Base-by-base conservation (phyloP, 2,113 vertebrate genomes). In the Ovibos moschatus region DNA sequence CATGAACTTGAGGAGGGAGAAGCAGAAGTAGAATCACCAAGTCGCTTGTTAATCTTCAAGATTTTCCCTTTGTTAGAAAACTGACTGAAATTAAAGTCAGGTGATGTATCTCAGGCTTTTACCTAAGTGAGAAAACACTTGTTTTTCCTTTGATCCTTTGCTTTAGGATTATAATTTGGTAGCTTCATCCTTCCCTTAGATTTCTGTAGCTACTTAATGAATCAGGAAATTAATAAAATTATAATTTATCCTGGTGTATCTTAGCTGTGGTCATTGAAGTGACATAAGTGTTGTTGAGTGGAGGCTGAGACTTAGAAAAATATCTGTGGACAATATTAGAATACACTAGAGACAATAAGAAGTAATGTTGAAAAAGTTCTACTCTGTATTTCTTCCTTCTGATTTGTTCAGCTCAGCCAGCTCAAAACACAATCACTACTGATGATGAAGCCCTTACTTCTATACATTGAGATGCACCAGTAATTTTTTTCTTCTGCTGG, bases 401-500 rank as follows among this genome's bases (percentile, higher is more conserved):
- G 9, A 16, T 96, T 97, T 96, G 36, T 10, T 89, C 45, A 91
- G 82, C 5, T 14, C 14, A 55, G 21, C 15, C 60, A 86, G 19
- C 76, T 84, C 47, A 84, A 76, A 92, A 33, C 53, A 87, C 47
- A 94, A 47, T 71, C 10, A 40, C 21, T 87, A 28, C 28, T 87
- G 79, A 89, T 23, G 9, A 97, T 84, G 53, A 67, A 88, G 33
- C 43, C 14, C 50, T 97, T 90, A 85, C 81, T 83, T 96, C 82
- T 89, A 3, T 58, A 15, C 55, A 5, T 58, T 25, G 84, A 92
- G 36, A 82, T 78, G 47, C 30, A 51, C 40, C 55, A 95, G 12
- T 91, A 97, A 94, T 93, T 94, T 96, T 92, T 96, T 94, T 93
- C 28, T 30, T 76, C 5, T 87, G 28, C 87, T 88, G 51, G 12